phyloP scores from a whole-genome alignment of 2,888 invertebrate genomes.

The Polydrusus cervinus region DNA sequence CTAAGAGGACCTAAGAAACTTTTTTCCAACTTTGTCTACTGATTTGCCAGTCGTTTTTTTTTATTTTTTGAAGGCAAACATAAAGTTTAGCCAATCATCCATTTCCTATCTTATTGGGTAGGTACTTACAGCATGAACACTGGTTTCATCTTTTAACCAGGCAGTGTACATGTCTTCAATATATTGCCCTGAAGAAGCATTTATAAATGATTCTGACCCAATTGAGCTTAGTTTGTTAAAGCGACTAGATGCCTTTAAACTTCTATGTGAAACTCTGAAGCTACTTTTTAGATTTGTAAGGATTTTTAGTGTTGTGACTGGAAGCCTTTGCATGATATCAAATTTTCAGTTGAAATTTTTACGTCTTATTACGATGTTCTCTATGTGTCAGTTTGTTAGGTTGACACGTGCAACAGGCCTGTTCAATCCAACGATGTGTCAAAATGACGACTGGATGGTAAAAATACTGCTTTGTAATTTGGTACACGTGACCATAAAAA shows the following conservation, averaged over 20 bases:
- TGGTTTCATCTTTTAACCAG: conserved; percentile 47
- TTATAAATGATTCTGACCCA: conserved; percentile 18
- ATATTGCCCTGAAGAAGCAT: conserved; percentile 38
- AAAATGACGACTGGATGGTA: no score
- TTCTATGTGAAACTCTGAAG: background rate
- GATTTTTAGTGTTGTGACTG: background rate
- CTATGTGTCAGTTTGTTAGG: no score
- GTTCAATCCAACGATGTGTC: no score
- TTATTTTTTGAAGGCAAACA: no score
- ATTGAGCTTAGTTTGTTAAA: background rate
- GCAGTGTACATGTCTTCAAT: conserved; percentile 50
- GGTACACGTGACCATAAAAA: no score
- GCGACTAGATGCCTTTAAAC: background rate
- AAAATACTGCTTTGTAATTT: no score
- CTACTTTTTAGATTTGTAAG: background rate
- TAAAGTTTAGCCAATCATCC: no score
- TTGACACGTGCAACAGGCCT: no score
- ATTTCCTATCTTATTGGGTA: no score
- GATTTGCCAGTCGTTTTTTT: no score
- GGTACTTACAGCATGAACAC: conserved; percentile 47
- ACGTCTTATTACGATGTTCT: background rate
- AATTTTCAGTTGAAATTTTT: background rate
- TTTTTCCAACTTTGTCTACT: no score
- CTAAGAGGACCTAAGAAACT: no score
- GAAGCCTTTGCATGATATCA: background rate